These are phyloP conservation scores for Lasius fuliginosus DNA, from an alignment of 2,888 invertebrate species.

Conservation along the genomic window DNA sequence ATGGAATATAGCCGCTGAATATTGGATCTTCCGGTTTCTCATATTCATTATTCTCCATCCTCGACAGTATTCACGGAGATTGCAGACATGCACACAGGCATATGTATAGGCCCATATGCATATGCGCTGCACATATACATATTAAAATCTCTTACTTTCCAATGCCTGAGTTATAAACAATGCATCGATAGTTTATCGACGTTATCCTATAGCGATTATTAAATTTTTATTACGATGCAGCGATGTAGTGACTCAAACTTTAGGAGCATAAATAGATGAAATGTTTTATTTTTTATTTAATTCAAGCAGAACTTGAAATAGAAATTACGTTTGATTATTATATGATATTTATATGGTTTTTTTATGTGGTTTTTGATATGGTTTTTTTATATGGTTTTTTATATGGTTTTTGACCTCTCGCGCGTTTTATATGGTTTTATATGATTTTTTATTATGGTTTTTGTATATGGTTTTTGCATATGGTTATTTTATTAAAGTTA, in stretches of 20 bases:
- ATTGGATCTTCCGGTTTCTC: constrained; percentile 75
- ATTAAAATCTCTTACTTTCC: constrained; percentile 13
- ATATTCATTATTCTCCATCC: constrained; percentile 72
- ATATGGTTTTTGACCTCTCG: too few relatives aligned
- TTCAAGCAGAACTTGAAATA: neutral
- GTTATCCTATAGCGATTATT: neutral
- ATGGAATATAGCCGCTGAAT: constrained; percentile 78
- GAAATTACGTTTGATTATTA: neutral
- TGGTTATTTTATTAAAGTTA: neutral
- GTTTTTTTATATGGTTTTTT: too few relatives aligned
- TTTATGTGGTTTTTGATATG: too few relatives aligned
- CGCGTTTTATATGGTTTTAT: too few relatives aligned
- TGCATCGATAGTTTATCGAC: constrained; percentile 11
- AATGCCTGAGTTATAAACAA: constrained; percentile 11
- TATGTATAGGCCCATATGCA: neutral
- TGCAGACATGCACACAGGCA: constrained; percentile 20
- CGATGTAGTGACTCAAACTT: neutral
- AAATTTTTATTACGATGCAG: neutral
- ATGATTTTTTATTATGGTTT: too few relatives aligned
- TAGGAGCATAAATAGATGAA: neutral
- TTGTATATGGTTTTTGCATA: too few relatives aligned
- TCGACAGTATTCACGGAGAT: constrained; percentile 38
- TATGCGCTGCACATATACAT: neutral
- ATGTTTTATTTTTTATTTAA: neutral
- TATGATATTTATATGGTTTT: neutral